Conservation (phyloP, 1,140 invertebrate species). For the Aricia agestis region DNA sequence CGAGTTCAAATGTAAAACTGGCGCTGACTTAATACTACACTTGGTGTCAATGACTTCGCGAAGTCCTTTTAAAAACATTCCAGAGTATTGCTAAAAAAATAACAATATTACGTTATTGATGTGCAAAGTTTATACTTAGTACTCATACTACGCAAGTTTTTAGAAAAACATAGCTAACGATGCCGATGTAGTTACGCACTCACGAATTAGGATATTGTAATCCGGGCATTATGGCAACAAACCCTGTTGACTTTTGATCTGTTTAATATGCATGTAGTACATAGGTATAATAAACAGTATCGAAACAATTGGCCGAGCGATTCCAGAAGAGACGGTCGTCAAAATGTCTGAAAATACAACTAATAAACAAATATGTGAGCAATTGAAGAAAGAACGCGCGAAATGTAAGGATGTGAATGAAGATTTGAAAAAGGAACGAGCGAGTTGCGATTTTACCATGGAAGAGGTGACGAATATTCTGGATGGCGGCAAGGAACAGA, state of each 20-base stretch:
- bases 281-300: neutral
- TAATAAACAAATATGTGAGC: neutral
- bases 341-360: neutral
- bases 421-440: slow-evolving; percentile 81
- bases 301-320: neutral
- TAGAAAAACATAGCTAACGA: no score
- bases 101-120: no score
- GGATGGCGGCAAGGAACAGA: slow-evolving; percentile 80
- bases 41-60: no score
- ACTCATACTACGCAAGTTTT: no score
- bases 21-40: no score
- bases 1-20: no score
- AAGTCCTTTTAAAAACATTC: no score
- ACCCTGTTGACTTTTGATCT: slow-evolving; percentile 5
- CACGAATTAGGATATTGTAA: neutral
- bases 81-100: no score
- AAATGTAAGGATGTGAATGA: slow-evolving; percentile 64
- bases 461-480: slow-evolving; percentile 83
- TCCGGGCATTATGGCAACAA: neutral
- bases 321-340: neutral
- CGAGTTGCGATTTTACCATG: slow-evolving; percentile 82
- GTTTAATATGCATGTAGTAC: slow-evolving; percentile 5
- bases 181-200: neutral
- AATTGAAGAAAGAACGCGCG: neutral
- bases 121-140: no score